Evolutionary conservation across 2,113 vertebrate genomes (phyloP), one percentile per base, ranked within the genome.

Genomic region (Platichthys flesus): DNA sequence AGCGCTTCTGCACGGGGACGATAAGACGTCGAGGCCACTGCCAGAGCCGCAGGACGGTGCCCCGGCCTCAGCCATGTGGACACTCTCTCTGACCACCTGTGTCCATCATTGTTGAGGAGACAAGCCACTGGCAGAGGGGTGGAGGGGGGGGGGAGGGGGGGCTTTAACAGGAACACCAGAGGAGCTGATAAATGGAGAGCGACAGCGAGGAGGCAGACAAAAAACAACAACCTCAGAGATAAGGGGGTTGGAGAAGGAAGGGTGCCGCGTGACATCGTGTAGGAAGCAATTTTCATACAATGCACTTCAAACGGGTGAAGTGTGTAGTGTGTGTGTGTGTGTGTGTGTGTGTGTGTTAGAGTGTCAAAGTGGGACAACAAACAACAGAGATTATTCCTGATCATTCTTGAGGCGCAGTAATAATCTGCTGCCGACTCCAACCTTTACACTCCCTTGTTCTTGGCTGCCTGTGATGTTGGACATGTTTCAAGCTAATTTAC

Each of bases 1-100:
- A 79, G 79, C 88, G 87, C 89, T 92, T 91, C 93, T 94, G 94
- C 47, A 79, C 67, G 49, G 85, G 67, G 86, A 89, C 78, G 93
- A 94, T 94, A 94, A 93, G 92, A 84, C 89, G 88, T 79, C 79
- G 62, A 84, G 89, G 84, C 88, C 84, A 66, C 61, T 82, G 88
- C 82, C 84, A 72, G 70, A 82, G 83, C 86, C 85, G 47, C 76
- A 20, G 88, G 89, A 81, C 79, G 35, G 65, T 31, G 74, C 79
- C 76, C 76, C 37, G 78, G 81, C 83, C 79, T 73, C 68, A 84
- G 83, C 77, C 75, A 56, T 42, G 75, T 35, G 75, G 83, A 89
- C 83, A 69, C 83, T 85, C 69, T 58, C 63, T 74, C 85, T 60
- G 57, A 86, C 89, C 87, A 92, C 91, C 90, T 91, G 90, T 79